Evolutionary conservation across 2,113 vertebrate genomes (phyloP).

Genomic region (Alces alces): DNA sequence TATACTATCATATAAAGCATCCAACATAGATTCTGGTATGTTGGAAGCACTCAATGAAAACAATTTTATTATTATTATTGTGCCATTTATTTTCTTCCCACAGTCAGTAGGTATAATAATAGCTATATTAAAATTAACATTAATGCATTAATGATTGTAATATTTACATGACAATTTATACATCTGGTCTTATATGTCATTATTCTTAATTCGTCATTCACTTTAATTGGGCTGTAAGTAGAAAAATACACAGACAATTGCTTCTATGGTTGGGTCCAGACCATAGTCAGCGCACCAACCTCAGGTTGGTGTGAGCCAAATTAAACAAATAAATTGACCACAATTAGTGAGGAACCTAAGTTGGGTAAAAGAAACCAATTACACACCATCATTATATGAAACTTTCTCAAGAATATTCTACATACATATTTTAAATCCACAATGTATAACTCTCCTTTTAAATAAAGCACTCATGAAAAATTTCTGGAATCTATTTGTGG

Average conservation of each 20-base stretch:
- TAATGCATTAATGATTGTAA: neutral
- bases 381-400: neutral
- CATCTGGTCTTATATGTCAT: neutral
- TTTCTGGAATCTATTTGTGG: neutral
- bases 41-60: neutral
- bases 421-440: neutral
- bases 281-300: neutral
- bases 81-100: neutral
- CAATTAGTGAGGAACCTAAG: neutral
- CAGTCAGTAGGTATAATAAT: neutral
- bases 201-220: neutral
- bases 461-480: neutral
- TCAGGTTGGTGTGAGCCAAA: neutral
- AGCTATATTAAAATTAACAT: neutral
- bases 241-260: neutral
- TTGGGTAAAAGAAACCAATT: neutral
- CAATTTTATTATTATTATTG: neutral
- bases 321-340: neutral
- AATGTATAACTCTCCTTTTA: neutral
- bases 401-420: neutral
- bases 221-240: neutral
- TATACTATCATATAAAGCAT: neutral
- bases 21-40: neutral
- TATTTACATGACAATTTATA: neutral
- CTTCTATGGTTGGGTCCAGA: neutral